Evolutionary conservation across 2,888 invertebrate species (phyloP).

Genomic region (Eubasilissa splendida): DNA sequence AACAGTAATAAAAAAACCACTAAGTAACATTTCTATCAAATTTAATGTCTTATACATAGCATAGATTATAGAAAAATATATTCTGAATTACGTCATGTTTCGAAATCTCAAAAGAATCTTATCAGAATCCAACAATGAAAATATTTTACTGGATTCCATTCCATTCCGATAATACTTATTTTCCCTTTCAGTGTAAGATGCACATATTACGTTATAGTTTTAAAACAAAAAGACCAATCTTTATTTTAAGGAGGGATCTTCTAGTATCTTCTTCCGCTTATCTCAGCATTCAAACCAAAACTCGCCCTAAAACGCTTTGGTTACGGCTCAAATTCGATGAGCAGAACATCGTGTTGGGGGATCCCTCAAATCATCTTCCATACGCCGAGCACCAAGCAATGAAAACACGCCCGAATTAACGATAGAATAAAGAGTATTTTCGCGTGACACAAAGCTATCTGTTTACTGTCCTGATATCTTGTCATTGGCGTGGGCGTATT

Average conservation of each 20-base stretch:
- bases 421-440: constrained; percentile 28
- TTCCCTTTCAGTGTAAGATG: not conserved
- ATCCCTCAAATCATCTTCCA: constrained; percentile 43
- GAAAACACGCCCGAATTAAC: constrained; percentile 7
- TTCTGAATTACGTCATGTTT: not conserved
- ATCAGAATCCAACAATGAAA: not conserved
- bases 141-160: not conserved
- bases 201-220: constrained; percentile 29
- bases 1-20: too few relatives aligned
- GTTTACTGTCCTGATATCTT: constrained; percentile 55
- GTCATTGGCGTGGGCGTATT: constrained; percentile 58
- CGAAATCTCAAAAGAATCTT: too few relatives aligned
- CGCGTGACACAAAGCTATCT: constrained; percentile 41
- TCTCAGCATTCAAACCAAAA: constrained; percentile 13
- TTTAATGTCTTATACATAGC: too few relatives aligned
- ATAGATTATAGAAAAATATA: not conserved
- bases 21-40: too few relatives aligned
- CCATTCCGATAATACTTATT: not conserved
- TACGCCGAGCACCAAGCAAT: not conserved
- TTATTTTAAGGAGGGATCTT: constrained; percentile 47
- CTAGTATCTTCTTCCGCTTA: constrained; percentile 45
- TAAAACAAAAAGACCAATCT: constrained; percentile 30
- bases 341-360: constrained; percentile 18
- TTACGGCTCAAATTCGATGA: constrained; percentile 27
- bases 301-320: not conserved